phyloP scores from a whole-genome alignment of 2,797 vertebrate species.

The Protonibea diacanthus region DNA sequence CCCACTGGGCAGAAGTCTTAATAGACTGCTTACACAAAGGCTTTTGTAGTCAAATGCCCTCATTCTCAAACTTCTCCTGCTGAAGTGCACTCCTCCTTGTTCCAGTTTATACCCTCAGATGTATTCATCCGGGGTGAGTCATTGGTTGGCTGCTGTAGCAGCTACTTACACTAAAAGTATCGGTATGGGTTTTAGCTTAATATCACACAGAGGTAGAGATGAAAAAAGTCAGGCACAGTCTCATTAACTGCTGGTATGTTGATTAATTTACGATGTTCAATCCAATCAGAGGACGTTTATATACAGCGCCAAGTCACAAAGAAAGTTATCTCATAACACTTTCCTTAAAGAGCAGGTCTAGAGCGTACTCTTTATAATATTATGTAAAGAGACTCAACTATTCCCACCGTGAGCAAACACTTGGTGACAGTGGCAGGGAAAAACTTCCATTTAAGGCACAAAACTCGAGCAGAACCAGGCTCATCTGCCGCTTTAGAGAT shows the following conservation, averaged over 20 bases:
- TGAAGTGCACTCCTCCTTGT: constrained; percentile 21
- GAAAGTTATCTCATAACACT: too few relatives aligned
- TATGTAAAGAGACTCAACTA: too few relatives aligned
- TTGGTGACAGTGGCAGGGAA: too few relatives aligned
- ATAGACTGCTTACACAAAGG: constrained; percentile 24
- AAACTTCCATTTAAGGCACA: too few relatives aligned
- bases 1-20: constrained; percentile 10
- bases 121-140: constrained; percentile 35
- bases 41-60: constrained; percentile 1
- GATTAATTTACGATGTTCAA: not conserved
- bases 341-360: too few relatives aligned
- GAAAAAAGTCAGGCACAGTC: not conserved
- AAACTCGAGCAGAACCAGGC: too few relatives aligned
- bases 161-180: constrained; percentile 19
- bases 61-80: constrained; percentile 18
- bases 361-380: too few relatives aligned
- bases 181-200: not conserved
- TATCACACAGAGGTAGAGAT: not conserved
- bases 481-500: too few relatives aligned
- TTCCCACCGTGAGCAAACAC: too few relatives aligned
- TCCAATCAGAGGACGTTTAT: not conserved
- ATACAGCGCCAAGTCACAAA: too few relatives aligned
- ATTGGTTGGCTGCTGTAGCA: constrained; percentile 19
- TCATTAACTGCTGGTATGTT: not conserved
- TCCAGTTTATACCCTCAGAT: constrained; percentile 18